Evolutionary conservation across 2,888 invertebrate species (phyloP), one percentile per base, ranked within the genome.

Genomic region (Meghimatium bilineatum): DNA sequence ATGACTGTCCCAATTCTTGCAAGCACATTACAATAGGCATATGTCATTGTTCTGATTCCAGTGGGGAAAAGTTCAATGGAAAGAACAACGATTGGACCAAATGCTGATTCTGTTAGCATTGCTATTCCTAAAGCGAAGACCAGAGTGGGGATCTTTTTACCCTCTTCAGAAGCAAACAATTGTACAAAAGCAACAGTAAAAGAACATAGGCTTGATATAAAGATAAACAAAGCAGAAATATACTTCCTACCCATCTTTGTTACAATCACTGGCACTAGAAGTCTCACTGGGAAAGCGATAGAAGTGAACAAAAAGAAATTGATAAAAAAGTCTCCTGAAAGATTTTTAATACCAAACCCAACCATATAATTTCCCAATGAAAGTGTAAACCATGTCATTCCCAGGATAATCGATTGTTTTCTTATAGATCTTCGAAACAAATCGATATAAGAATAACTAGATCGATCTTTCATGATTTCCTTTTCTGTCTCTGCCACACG

Each of bases 331-430:
- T n/a, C n/a, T 8, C 89, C 89, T 6, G 87, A 83, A 38, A 89
- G 82, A 38, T 82, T 83, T 52, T 84, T 80, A 26, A 88, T 85
- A 56, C 86, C 87, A 44, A 88, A 85, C 1, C 86, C 79, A 1
- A 87, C 83, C 32, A 87, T 89, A 38, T 89, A 89, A 81, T 89
- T 89, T 20, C 87, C 87, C 63, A 82, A 36, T 71, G 88, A 32
- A 12, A 76, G 20, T 23, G 10, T 56, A 14, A 60, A 36, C 76
- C 76, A 76, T 0, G 20, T 60, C 52, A 76, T 34, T 56, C 60
- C 60, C 14, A 76, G n/a, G 12, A 36, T 34, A 32, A 60, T 56
- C n/a, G n/a, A 20, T 20, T 6, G 14, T 60, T 56, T 76, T 1
- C 60, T 29, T 1, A 60, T 8, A 23, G 3, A 14, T 36, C 17